phyloP scores from a whole-genome alignment of 2,113 vertebrate species.

The Anolis sagrei region DNA sequence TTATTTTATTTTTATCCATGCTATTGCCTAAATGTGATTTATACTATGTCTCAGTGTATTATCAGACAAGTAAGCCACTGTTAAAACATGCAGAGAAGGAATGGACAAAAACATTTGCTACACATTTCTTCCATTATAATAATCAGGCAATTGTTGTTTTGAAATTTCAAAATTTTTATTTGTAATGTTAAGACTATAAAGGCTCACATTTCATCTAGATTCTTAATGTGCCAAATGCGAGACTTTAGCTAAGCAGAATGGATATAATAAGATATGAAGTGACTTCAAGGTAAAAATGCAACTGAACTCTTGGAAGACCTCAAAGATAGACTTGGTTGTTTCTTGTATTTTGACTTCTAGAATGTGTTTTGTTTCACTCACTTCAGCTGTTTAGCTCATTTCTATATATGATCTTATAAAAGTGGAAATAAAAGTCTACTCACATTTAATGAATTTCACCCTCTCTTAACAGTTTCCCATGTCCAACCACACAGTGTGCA shows the following conservation, averaged over 20 bases:
- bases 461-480: not conserved
- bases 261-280: not conserved
- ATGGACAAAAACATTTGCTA: conserved; percentile 63
- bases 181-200: conserved; percentile 23
- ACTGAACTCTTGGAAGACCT: not conserved
- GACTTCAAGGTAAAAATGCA: not conserved
- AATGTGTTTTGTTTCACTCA: not conserved
- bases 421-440: not conserved
- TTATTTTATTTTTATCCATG: too few species aligned
- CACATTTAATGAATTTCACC: not conserved
- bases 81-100: conserved; percentile 65
- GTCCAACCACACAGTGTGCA: not conserved
- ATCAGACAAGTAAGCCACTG: conserved; percentile 66
- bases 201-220: conserved; percentile 42
- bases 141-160: conserved; percentile 54
- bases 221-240: conserved; percentile 19
- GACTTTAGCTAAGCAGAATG: not conserved
- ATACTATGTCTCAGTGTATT: conserved; percentile 56
- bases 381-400: not conserved
- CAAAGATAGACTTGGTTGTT: not conserved
- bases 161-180: conserved; percentile 50
- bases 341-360: not conserved
- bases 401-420: not conserved
- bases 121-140: conserved; percentile 44
- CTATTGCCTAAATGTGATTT: conserved; percentile 65